phyloP scores from a whole-genome alignment of 2,797 vertebrate species.

The Lepilemur ruficaudatus region DNA sequence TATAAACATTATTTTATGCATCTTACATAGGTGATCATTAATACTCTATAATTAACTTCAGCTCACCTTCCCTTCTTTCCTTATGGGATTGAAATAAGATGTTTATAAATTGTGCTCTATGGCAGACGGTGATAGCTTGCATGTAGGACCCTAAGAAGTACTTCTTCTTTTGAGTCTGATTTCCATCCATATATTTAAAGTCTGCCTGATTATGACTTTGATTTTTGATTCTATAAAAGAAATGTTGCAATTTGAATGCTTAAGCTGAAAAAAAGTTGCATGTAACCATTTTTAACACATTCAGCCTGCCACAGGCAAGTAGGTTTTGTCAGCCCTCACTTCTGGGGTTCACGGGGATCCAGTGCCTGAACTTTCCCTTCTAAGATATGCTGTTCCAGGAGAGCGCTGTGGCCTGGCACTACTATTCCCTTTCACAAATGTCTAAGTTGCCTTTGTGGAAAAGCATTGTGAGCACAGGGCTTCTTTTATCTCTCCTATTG shows the following conservation, averaged over 20 bases:
- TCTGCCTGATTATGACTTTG: not conserved
- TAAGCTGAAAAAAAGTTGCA: not conserved
- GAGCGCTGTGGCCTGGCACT: not conserved
- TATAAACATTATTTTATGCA: not conserved
- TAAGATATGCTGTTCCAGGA: rapidly evolving
- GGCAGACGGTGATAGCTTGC: not conserved
- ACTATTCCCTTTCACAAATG: not conserved
- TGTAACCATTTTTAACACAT: not conserved
- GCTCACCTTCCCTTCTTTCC: not conserved
- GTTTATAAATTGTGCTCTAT: not conserved
- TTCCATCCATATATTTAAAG: not conserved
- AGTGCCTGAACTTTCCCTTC: not conserved
- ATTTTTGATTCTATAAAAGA: not conserved
- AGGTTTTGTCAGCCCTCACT: rapidly evolving
- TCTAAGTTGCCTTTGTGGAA: not conserved
- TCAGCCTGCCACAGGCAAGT: not conserved
- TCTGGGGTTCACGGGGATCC: not conserved
- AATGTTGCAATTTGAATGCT: not conserved
- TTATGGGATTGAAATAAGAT: not conserved
- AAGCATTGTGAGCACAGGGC: not conserved
- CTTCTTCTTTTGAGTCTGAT: not conserved
- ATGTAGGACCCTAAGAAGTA: not conserved
- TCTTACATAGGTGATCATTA: not conserved
- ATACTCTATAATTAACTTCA: not conserved
- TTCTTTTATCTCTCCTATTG: not conserved